These are phyloP conservation scores for Gymnosoma rotundatum DNA, from an alignment of 2,888 invertebrate species.

Conservation along the genomic window DNA sequence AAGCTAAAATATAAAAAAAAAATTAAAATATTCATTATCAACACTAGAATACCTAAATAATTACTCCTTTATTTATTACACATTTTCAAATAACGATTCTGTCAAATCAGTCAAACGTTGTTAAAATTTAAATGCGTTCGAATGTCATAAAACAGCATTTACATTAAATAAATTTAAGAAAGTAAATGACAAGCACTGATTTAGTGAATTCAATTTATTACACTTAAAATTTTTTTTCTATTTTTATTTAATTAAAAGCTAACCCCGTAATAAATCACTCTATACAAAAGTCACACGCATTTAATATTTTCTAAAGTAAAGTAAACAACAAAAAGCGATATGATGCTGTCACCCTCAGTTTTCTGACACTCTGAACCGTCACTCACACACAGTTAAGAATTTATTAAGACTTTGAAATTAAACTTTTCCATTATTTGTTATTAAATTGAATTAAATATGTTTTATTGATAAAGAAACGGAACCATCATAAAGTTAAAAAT, in stretches of 20 bases:
- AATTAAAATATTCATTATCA: too few species aligned
- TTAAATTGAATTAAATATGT: neutral
- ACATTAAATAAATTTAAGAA: too few species aligned
- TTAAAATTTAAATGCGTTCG: too few species aligned
- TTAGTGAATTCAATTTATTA: neutral
- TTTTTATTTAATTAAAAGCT: neutral
- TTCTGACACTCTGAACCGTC: neutral
- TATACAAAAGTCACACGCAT: neutral
- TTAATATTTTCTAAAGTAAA: neutral
- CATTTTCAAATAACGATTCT: too few species aligned
- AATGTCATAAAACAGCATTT: too few species aligned
- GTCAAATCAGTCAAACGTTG: too few species aligned
- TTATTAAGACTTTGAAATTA: conserved; percentile 1
- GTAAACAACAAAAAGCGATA: neutral
- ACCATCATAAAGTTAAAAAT: neutral
- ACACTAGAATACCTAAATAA: too few species aligned
- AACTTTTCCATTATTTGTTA: neutral
- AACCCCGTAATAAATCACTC: neutral
- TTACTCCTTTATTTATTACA: too few species aligned
- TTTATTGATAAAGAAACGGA: neutral
- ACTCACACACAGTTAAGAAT: neutral
- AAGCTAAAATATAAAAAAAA: too few species aligned
- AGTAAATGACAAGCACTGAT: neutral
- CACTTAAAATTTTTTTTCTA: too few species aligned
- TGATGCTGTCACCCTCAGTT: neutral